Evolutionary conservation across 2,888 invertebrate species (phyloP), one percentile per base, ranked within the genome.

Genomic region (Microplitis deprimator): DNA sequence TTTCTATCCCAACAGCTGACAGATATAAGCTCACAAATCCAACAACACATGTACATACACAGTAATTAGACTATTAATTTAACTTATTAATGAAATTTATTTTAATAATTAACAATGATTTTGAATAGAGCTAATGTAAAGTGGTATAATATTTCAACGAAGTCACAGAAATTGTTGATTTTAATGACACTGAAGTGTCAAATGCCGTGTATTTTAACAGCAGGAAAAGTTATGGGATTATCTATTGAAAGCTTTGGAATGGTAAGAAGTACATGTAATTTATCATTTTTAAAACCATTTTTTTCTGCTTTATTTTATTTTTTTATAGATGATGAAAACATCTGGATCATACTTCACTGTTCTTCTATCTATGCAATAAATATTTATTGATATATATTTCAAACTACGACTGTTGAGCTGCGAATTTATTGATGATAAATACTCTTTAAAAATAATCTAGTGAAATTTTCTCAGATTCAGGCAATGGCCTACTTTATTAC

Each of bases 181-280:
- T n/a, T 76, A 13, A 69, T 79, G 20, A 70, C 65, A 38, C 39
- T 67, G 7, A 69, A 73, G 38, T 78, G 79, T 68, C 69, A 41
- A 6, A 8, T 8, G 6, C 76, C 78, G 8, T 78, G 79, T 29
- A 29, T 8, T 10, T 13, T 78, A n/a, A 79, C 79, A 0, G 76
- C 79, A n/a, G 79, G 77, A 29, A 79, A 78, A 73, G 16, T 79
- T 7, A 69, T 64, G 39, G 13, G 41, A 13, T 16, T 81, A n/a
- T 71, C 75, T 20, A 64, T 79, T 62, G 73, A 77, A n/a, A 78
- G 29, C 16, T 79, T 77, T 50, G 41, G 67, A 39, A n/a, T 68
- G 74, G 79, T 79, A 74, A 78, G 72, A 38, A 20, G 20, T 20
- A 2, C 20, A 20, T 20, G 20, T 20, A 20, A 20, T 20, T 20